Conservation (phyloP, 2,888 invertebrate genomes). For the Mesorhabditis sp. region DNA sequence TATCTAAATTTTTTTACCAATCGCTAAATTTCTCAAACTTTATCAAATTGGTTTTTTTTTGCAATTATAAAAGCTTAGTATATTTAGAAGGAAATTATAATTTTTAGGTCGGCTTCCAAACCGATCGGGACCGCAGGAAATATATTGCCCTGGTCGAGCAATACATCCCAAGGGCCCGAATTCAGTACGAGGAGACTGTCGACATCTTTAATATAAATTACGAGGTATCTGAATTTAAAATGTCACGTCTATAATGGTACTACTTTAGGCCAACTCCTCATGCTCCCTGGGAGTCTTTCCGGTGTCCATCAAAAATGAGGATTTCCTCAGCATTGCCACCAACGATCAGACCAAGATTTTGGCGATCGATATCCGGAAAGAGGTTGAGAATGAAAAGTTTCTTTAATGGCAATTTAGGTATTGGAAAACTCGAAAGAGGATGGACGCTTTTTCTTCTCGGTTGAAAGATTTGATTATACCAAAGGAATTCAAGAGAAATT, state of each 20-base stretch:
- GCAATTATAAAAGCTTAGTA: not conserved
- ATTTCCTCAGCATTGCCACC: conserved; percentile 39
- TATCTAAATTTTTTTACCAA: not conserved
- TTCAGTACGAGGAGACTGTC: conserved; percentile 37
- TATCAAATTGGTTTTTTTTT: too few species aligned
- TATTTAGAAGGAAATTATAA: not conserved
- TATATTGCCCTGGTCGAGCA: conserved; percentile 37
- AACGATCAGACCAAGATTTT: conserved; percentile 31
- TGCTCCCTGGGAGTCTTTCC: conserved; percentile 52
- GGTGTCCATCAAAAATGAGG: conserved; percentile 52
- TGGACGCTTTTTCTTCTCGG: conserved; percentile 49
- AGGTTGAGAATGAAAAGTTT: conserved; percentile 14
- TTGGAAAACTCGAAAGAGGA: conserved; percentile 24
- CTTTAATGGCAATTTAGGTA: conserved; percentile 18
- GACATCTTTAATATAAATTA: conserved; percentile 41
- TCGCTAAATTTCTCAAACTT: not conserved
- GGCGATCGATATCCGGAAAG: conserved; percentile 33
- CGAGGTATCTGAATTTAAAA: conserved; percentile 22
- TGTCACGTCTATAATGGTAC: not conserved
- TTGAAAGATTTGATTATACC: conserved; percentile 52
- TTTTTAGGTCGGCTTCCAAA: conserved; percentile 50
- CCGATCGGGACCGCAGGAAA: conserved; percentile 42
- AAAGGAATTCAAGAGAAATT: conserved; percentile 48
- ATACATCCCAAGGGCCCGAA: conserved; percentile 31
- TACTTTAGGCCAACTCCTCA: conserved; percentile 37